Evolutionary conservation across 92 coral and sea anemone species (phyloP), one percentile per base, ranked within the genome.

Genomic region (Palythoa grandiflora): DNA sequence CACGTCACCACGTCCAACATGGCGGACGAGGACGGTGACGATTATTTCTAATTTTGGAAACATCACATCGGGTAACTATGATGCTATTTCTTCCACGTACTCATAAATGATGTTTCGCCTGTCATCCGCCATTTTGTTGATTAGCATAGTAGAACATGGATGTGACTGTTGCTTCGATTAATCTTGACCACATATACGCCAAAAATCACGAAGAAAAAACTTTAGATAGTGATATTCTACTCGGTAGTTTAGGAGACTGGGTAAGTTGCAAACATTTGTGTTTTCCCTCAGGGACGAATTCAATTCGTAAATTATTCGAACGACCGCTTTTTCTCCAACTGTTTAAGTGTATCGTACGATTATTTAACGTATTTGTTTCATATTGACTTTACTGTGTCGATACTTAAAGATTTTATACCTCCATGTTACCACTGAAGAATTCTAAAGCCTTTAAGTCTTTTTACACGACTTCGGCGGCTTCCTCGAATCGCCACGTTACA

Each of bases 1-100:
- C 98, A 95, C 98, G 96, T 95, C 96, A 91, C 96, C 98, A 88
- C 88, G 73, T 92, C 93, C 96, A 94, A 74, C 79, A 80, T 40
- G 88, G 83, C 86, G 84, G 65, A 55, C 87, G 87, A 83, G 61
- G 28, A 86, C 51, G 80, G 89, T 90, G 91, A 94, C 98, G 94
- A 93, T 36, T 74, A 84, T 6, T 87, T 83, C 92, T 91, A 89
- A 91, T 93, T 85, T 94, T 89, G 92, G 87, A 78, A 79, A 57
- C 47, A 40, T 9, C 37, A 39, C 13, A 5, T 78, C 73, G 89
- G 79, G 83, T 78, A 44, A 21, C 50, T 2, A 28, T 73, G 91
- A 89, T 75, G 84, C 83, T 73, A 92, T 90, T 59, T 83, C 63
- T 73, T 95, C 96, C 96, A 95, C 96, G 98, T 93, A 89, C 57